Percentiles rank a stretch among this genome's conserved stretches.
These are phyloP conservation scores for Pyrocoelia pectoralis DNA, from an alignment of 2,888 invertebrate genomes.

Conservation along the genomic window DNA sequence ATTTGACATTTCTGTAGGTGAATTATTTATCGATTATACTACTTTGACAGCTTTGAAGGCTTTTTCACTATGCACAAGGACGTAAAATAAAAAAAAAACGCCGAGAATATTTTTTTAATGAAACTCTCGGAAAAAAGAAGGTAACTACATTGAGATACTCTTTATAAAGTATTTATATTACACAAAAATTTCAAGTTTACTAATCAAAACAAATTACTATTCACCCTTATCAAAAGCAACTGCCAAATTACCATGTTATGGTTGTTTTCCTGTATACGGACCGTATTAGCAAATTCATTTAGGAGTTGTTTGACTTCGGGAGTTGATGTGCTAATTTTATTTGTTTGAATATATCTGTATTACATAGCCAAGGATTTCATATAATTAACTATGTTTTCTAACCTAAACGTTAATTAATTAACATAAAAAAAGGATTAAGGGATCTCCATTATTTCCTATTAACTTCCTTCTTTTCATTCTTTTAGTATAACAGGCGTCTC, in stretches of 20 bases:
- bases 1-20: not conserved
- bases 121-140: no score
- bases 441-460: no score
- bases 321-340: conserved; percentile 5
- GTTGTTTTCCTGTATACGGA: conserved; percentile 9
- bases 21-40: not conserved
- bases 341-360: not conserved
- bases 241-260: conserved; percentile 7
- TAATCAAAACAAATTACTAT: conserved; percentile 26
- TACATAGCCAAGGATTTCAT: not conserved
- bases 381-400: not conserved
- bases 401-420: not conserved
- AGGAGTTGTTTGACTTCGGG: not conserved
- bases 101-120: no score
- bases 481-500: not conserved
- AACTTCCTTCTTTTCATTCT: not conserved
- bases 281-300: conserved; percentile 9
- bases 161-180: no score
- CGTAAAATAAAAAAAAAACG: no score
- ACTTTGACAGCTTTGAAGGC: not conserved
- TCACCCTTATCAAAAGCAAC: conserved; percentile 21
- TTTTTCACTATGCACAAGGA: no score
- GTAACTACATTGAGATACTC: no score
- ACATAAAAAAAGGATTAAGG: not conserved
- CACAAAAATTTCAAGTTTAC: conserved; percentile 12